Percentiles rank a stretch among this genome's conserved stretches.
Evolutionary conservation across 2,888 invertebrate genomes (phyloP).

Genomic region (Colostygia pectinataria): DNA sequence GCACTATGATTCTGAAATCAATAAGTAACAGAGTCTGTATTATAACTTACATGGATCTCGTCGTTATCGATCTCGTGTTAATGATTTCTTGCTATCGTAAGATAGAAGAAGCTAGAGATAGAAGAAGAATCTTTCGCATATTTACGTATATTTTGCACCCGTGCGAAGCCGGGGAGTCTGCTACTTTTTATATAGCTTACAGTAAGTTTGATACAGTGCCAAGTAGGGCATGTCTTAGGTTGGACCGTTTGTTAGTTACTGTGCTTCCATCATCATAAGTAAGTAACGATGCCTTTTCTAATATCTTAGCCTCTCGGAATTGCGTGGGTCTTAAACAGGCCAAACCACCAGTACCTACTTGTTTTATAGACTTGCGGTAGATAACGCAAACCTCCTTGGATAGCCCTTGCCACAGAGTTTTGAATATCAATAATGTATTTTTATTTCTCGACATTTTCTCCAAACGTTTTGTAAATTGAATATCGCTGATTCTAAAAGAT

Average conservation of each 20-base stretch:
- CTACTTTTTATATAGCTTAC: too few relatives aligned
- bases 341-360: conserved; percentile 27
- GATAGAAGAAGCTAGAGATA: too few relatives aligned
- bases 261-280: too few relatives aligned
- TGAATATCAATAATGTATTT: conserved; percentile 9
- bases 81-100: conserved; percentile 40
- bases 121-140: too few relatives aligned
- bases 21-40: conserved; percentile 41
- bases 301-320: conserved; percentile 26
- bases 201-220: too few relatives aligned
- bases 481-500: too few relatives aligned
- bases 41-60: conserved; percentile 38
- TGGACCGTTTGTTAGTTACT: too few relatives aligned
- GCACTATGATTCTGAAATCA: conserved; percentile 38
- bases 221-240: too few relatives aligned
- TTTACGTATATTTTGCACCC: too few relatives aligned
- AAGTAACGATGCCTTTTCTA: conserved; percentile 17
- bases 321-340: conserved; percentile 32
- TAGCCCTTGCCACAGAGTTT: conserved; percentile 13
- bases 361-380: conserved; percentile 29
- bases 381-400: conserved; percentile 32
- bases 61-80: conserved; percentile 42
- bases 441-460: conserved; percentile 1
- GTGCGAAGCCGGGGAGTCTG: too few relatives aligned
- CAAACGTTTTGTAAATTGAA: too few relatives aligned